Evolutionary conservation across 2,113 vertebrate genomes (phyloP), one percentile per base, ranked within the genome.

Genomic region (Gopherus evgoodei): DNA sequence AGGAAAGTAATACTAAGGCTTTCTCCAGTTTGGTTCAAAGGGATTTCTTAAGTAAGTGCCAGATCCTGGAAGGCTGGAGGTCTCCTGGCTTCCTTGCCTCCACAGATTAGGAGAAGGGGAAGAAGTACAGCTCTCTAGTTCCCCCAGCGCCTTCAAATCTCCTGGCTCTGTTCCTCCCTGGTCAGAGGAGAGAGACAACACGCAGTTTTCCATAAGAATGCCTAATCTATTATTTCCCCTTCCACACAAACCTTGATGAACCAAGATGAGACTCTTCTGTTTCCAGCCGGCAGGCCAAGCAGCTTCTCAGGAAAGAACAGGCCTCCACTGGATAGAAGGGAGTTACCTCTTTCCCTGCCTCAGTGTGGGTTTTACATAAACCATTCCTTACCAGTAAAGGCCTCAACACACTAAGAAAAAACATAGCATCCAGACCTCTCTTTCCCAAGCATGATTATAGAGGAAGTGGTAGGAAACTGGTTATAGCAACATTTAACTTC

Each of bases 391-490:
- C 87, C 0, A 88, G 90, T 91, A 83, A 87, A 80, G 83, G 29
- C 76, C 2, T 1, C 9, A 49, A 24, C 2, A 95, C 59, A n/a
- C 31, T 80, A 9, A 90, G 59, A 89, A 89, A 93, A 96, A n/a
- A 72, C 69, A 22, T n/a, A 72, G n/a, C 87, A 89, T 1, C 78
- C 42, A 95, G 11, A 75, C 88, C 44, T 38, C 84, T 29, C 9
- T 1, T 81, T 92, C 91, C 79, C 4, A 95, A 81, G 10, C 44
- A 85, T 57, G n/a, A 38, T 27, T 82, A n/a, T 21, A 88, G 78
- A 89, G 31, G 65, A 94, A 89, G 86, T 82, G 11, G 81, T 12
- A 90, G n/a, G 53, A 94, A 95, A 93, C 2, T 69, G 19, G 52
- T 89, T 38, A 47, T 83, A 87, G 42, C 80, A 80, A 75, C 31